Evolutionary conservation across 2,888 invertebrate species (phyloP).

Genomic region (Crocallis elinguaria): DNA sequence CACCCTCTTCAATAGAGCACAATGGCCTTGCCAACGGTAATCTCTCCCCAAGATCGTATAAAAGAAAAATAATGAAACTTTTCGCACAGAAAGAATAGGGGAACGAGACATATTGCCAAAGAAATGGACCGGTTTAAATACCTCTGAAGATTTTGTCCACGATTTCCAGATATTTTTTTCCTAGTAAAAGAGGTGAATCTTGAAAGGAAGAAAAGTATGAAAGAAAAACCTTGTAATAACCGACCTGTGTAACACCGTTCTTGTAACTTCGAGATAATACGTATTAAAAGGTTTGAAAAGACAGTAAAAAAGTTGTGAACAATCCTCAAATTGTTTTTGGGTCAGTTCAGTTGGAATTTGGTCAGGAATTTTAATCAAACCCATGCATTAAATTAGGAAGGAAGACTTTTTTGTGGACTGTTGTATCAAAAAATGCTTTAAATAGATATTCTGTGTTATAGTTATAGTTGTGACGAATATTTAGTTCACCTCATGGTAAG

Average conservation of each 20-base stretch:
- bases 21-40: constrained; percentile 50
- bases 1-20: constrained; percentile 48
- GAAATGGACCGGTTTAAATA: constrained; percentile 42
- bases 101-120: constrained; percentile 43
- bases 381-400: constrained; percentile 37
- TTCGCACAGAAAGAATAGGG: constrained; percentile 37
- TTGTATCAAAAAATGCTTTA: not conserved
- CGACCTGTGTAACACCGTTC: constrained; percentile 38
- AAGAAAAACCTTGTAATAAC: constrained; percentile 48
- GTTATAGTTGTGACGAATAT: no score
- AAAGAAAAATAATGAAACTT: constrained; percentile 55
- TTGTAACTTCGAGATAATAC: constrained; percentile 36
- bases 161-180: constrained; percentile 31
- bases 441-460: constrained; percentile 3
- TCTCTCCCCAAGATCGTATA: constrained; percentile 52
- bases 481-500: no score
- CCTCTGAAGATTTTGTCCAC: constrained; percentile 28
- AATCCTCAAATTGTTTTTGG: constrained; percentile 44
- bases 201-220: constrained; percentile 43
- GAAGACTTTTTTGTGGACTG: constrained; percentile 17
- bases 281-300: constrained; percentile 37
- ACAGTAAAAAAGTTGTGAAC: constrained; percentile 39
- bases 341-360: constrained; percentile 35
- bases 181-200: constrained; percentile 31
- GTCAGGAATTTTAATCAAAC: constrained; percentile 45